Base-by-base conservation (phyloP, 2,797 vertebrate genomes). In the Falco concolor region DNA sequence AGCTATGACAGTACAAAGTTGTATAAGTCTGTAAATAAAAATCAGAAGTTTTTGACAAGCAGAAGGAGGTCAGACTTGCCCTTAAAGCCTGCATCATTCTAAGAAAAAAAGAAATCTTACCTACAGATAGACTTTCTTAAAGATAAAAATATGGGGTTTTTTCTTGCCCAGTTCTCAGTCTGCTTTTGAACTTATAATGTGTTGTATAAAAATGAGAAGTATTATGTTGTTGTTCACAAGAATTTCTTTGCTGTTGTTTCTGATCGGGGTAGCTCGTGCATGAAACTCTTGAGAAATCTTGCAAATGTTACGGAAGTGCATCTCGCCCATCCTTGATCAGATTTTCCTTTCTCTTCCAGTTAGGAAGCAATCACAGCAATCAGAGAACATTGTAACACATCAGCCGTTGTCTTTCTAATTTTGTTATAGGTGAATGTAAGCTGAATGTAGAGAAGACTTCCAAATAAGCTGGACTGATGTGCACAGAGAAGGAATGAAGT, bases 401-500 rank as follows among this genome's bases (percentile, higher is more conserved):
- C n/a, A 40, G 68, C 1, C 27, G n/a, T 88, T 86, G 63, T 97
- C 89, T 95, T 94, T 97, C 96, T 97, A 69, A 84, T 98, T 95
- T 91, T 79, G 19, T 78, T 97, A 93, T 84, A 99, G 98, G 98
- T 98, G 96, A 93, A 97, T 96, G 97, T 97, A 96, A 96, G 83
- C 96, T 91, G 97, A 98, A 87, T 96, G 92, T 97, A 97, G 97
- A 98, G 96, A 94, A 93, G 96, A 98, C 92, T 97, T 97, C 93
- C 88, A 64, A 95, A 76, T 74, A 96, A 96, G 90, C 93, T 80
- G 97, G 96, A 90, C 97, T 92, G 97, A 98, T 97, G 98, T 87
- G 91, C 96, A 21, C 98, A 97, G 98, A 98, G 98, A 99, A 99
- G 99, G 99, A 98, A 98, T 98, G 98, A 98, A 99, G 98, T 97